Percentiles rank a stretch among this genome's conserved stretches.
These are phyloP conservation scores for Spilarctia lutea DNA, from an alignment of 2,888 invertebrate species.

Conservation along the genomic window DNA sequence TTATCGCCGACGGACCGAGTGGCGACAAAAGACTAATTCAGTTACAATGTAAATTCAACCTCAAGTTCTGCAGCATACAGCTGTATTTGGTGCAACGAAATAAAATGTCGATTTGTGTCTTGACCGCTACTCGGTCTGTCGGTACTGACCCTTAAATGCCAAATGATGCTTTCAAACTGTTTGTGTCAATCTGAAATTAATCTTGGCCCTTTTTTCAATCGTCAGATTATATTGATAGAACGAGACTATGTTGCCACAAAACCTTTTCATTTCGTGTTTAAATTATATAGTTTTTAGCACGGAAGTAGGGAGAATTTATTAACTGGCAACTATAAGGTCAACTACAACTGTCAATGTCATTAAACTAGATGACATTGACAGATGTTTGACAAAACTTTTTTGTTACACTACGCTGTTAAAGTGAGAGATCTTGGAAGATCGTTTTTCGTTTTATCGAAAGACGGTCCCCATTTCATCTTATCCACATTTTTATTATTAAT, in stretches of 20 bases:
- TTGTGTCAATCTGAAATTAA: background rate
- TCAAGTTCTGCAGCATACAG: too few relatives aligned
- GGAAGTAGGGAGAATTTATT: background rate
- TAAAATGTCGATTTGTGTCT: too few relatives aligned
- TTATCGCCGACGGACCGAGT: too few relatives aligned
- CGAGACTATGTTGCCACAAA: background rate
- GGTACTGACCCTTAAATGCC: background rate
- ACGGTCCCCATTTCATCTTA: too few relatives aligned
- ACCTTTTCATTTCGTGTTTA: background rate
- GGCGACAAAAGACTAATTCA: too few relatives aligned
- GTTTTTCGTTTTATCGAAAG: too few relatives aligned
- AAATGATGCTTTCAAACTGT: slow-evolving; percentile 10
- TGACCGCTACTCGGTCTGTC: too few relatives aligned
- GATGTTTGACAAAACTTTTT: background rate
- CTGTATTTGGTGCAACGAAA: too few relatives aligned
- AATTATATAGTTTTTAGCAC: background rate
- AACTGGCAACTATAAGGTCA: background rate
- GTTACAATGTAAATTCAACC: too few relatives aligned
- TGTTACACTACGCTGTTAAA: background rate
- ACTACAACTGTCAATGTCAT: background rate
- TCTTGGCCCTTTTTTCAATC: background rate
- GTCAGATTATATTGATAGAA: background rate
- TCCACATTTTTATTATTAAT: too few relatives aligned
- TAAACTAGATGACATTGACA: background rate
- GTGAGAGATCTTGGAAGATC: too few relatives aligned